Percentiles rank a stretch among this genome's conserved stretches.
phyloP scores from a whole-genome alignment of 2,888 invertebrate species.

The Drosophila mayaguana region DNA sequence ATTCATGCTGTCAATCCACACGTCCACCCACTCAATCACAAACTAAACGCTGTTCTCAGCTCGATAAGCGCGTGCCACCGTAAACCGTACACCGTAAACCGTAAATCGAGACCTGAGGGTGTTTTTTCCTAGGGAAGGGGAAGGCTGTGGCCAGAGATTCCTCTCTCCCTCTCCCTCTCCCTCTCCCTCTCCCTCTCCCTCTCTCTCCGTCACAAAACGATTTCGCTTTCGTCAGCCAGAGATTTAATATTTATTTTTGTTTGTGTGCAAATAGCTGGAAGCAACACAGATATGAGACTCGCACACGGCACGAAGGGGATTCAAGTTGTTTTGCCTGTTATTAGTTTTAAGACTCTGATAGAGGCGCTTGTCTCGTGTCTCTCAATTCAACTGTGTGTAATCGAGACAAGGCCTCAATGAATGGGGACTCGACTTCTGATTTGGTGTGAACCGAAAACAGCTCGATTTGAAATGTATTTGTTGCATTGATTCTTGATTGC shows the following conservation, averaged over 20 bases:
- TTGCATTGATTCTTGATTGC: background rate
- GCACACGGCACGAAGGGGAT: slow-evolving; percentile 4
- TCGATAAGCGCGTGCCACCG: slow-evolving; percentile 77
- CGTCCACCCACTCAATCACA: slow-evolving; percentile 80
- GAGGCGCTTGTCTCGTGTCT: slow-evolving; percentile 22
- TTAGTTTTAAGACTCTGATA: slow-evolving; percentile 50
- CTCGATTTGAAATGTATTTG: background rate
- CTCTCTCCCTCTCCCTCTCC: background rate
- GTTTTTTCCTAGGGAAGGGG: slow-evolving; percentile 3
- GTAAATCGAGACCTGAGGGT: slow-evolving; percentile 39
- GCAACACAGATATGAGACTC: slow-evolving; percentile 64
- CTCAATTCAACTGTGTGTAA: slow-evolving; percentile 26
- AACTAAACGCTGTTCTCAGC: slow-evolving; percentile 70
- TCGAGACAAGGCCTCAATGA: slow-evolving; percentile 4
- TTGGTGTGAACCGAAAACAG: background rate
- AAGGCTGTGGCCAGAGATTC: slow-evolving; percentile 10
- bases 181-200: background rate
- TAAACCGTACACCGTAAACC: slow-evolving; percentile 30
- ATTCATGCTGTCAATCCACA: slow-evolving; percentile 83
- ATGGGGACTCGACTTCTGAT: background rate
- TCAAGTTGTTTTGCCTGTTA: slow-evolving; percentile 41
- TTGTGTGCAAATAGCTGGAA: slow-evolving; percentile 83
- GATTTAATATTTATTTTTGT: slow-evolving; percentile 80
- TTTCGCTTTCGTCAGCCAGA: slow-evolving; percentile 68
- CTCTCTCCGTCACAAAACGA: slow-evolving; percentile 56